Base-by-base conservation (phyloP, 2,888 invertebrate species). In the Ichneumoninae sp. region DNA sequence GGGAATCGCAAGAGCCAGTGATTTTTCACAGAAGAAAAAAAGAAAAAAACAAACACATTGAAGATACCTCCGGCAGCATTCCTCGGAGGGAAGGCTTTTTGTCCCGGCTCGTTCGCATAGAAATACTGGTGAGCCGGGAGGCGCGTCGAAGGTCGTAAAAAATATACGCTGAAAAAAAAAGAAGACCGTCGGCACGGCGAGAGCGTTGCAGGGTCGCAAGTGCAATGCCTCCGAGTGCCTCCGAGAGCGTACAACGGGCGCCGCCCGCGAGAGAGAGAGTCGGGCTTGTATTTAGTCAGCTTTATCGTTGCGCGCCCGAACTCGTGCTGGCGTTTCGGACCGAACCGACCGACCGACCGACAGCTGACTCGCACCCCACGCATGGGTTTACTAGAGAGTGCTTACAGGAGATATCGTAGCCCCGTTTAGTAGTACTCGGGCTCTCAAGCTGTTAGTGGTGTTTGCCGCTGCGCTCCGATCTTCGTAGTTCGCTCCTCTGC, bases 321-420 rank as follows among this genome's bases (percentile, higher is more conserved):
- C 16, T 71, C 36, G 69, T 44, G 84, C 13, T 44, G 22, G 68
- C 22, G 66, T 40, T 68, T 57, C 47, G 33, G 33, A 36, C 22
- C 36, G 66, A 40, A 7, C 40, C 75, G 70, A 52, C 78, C 84
- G 69, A 50, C 13, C 76, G 86, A 85, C 60, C 83, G 80, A 82
- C 86, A 85, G 80, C 85, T 87, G 86, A 87, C 81, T 75, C 84
- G 72, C 68, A 84, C 86, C 86, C 86, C 86, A 86, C 83, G 83
- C 82, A 83, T 80, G 77, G 84, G 70, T 80, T 82, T 72, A 76
- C 65, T 71, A 65, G 80, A 62, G 72, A 80, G 74, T 70, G 77
- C 65, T 78, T 82, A 69, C 80, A 80, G 76, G 60, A 36, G 68
- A 75, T 74, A 69, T 36, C 74, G 71, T 80, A 74, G 72, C 72